Conservation (phyloP, 2,888 invertebrate genomes). For the Nesidiocoris tenuis region DNA sequence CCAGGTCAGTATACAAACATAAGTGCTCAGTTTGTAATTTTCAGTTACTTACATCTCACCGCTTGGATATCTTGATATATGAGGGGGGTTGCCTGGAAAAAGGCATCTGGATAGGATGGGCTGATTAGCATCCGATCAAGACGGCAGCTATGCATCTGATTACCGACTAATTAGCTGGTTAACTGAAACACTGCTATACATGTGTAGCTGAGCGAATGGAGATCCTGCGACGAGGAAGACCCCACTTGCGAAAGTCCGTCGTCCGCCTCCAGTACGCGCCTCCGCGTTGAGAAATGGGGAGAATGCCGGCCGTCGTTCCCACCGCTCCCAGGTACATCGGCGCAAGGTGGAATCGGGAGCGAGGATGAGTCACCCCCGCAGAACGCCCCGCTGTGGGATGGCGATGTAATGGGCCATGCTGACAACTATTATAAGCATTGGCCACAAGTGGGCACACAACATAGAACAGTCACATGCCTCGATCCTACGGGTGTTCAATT, state of each 20-base stretch:
- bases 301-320: slow-evolving; percentile 47
- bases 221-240: slow-evolving; percentile 52
- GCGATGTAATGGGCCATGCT: slow-evolving; percentile 48
- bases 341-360: not conserved
- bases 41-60: too few species aligned
- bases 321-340: not conserved
- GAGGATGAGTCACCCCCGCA: slow-evolving; percentile 22
- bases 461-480: slow-evolving; percentile 51
- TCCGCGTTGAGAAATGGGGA: slow-evolving; percentile 52
- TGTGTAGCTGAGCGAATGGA: slow-evolving; percentile 54
- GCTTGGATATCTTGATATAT: too few species aligned
- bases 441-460: slow-evolving; percentile 52
- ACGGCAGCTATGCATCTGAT: too few species aligned
- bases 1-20: slow-evolving; percentile 50
- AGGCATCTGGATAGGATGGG: too few species aligned
- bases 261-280: slow-evolving; percentile 45
- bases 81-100: too few species aligned
- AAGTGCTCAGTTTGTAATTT: too few species aligned
- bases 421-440: slow-evolving; percentile 52
- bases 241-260: slow-evolving; percentile 17
- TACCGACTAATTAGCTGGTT: too few species aligned
- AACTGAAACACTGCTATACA: too few species aligned
- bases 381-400: slow-evolving; percentile 47
- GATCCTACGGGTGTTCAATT: slow-evolving; percentile 50
- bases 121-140: too few species aligned